Conservation (phyloP, 2,113 vertebrate species). For the Pelobates fuscus region DNA sequence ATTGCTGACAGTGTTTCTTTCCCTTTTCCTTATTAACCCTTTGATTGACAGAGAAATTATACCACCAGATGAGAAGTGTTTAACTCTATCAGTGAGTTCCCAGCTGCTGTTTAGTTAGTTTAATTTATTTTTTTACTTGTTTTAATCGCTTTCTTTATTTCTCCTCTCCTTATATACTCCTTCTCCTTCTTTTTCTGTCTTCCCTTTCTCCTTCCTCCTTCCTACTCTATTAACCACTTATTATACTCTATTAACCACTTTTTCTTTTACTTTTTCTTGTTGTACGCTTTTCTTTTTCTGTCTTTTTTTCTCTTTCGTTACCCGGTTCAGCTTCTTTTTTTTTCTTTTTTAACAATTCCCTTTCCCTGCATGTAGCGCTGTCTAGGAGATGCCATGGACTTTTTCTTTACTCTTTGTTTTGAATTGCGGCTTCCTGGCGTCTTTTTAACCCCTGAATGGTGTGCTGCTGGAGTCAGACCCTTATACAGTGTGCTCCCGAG, state of each 20-base stretch:
- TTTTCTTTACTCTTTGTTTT: background rate
- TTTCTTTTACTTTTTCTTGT: background rate
- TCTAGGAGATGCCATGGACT: background rate
- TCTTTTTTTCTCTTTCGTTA: background rate
- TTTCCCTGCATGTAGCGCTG: background rate
- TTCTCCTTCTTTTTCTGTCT: conserved; percentile 3
- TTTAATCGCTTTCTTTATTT: conserved; percentile 8
- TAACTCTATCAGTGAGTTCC: no score
- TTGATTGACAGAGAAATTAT: background rate
- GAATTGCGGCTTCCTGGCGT: conserved; percentile 10
- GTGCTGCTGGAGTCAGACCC: background rate
- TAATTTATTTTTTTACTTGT: background rate
- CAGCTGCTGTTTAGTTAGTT: background rate
- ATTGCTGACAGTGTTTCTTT: background rate
- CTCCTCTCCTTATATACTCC: background rate
- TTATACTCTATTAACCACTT: background rate
- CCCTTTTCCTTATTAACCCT: background rate
- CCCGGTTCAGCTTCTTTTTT: background rate
- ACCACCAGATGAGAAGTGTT: background rate
- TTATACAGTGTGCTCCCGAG: background rate
- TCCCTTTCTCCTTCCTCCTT: no score
- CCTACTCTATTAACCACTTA: background rate
- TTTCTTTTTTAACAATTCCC: background rate
- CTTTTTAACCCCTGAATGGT: background rate
- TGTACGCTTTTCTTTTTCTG: no score